These are phyloP conservation scores for Megaceryle alcyon DNA, from an alignment of 2,797 vertebrate species.

Conservation along the genomic window DNA sequence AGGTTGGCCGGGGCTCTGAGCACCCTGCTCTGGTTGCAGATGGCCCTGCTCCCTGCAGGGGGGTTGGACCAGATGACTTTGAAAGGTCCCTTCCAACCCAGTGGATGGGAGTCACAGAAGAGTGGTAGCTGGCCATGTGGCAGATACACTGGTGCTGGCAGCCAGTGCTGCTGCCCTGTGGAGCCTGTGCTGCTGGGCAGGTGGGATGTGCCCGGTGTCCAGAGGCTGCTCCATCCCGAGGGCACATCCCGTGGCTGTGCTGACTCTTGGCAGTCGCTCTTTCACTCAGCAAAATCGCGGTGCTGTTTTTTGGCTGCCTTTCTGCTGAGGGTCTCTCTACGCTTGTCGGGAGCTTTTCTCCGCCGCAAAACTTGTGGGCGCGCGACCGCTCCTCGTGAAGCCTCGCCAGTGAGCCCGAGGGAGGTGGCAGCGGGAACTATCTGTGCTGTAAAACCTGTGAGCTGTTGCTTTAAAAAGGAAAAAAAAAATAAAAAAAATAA, in stretches of 20 bases:
- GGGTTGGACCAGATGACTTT: background rate
- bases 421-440: constrained; percentile 50
- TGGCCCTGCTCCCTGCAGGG: background rate
- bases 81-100: background rate
- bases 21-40: background rate
- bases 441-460: constrained; percentile 61
- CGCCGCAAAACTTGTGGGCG: accelerated
- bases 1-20: background rate
- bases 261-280: background rate
- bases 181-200: accelerated
- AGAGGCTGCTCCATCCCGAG: background rate
- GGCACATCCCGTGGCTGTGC: accelerated
- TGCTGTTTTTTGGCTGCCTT: background rate
- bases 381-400: background rate
- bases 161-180: background rate
- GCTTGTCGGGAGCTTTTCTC: background rate
- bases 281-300: accelerated
- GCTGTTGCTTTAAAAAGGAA: constrained; percentile 82
- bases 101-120: accelerated
- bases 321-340: background rate
- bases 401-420: background rate
- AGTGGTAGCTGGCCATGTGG: background rate
- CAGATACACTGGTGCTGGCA: accelerated
- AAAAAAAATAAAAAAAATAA: background rate
- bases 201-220: background rate